Percentiles rank a stretch among this genome's conserved stretches.
Conservation (phyloP, 2,888 invertebrate species). For the Nipponacmea schrenckii region DNA sequence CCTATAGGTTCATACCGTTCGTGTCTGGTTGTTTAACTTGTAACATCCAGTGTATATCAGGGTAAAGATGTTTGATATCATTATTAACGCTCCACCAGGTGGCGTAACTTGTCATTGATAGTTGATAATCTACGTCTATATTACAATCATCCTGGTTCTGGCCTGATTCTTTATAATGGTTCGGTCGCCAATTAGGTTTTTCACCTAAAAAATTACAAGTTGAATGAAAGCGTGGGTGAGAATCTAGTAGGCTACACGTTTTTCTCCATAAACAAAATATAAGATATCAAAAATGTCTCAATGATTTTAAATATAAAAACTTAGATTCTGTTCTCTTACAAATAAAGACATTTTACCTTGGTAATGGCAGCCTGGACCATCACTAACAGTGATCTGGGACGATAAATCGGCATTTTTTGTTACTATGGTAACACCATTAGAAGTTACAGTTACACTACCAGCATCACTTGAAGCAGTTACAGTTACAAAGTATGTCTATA, state of each 20-base stretch:
- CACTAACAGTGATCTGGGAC: slow-evolving; percentile 21
- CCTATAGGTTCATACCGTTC: background rate
- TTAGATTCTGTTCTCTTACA: no score
- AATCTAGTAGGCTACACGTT: no score
- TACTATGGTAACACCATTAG: slow-evolving; percentile 37
- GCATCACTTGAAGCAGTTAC: slow-evolving; percentile 24
- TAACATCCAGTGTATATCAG: slow-evolving; percentile 34
- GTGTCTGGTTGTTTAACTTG: slow-evolving; percentile 29
- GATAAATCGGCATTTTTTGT: slow-evolving; percentile 17
- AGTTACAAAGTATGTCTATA: slow-evolving; percentile 35
- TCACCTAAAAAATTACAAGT: no score
- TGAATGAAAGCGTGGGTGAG: no score
- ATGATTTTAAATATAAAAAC: no score
- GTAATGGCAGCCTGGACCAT: slow-evolving; percentile 28
- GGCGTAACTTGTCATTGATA: slow-evolving; percentile 25
- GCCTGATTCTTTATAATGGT: no score
- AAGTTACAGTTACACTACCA: slow-evolving; percentile 29
- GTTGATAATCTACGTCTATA: slow-evolving; percentile 33
- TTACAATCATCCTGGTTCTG: slow-evolving; percentile 11
- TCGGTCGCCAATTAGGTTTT: no score
- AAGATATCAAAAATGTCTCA: no score
- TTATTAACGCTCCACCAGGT: slow-evolving; percentile 33
- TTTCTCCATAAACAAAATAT: no score
- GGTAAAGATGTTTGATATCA: slow-evolving; percentile 19
- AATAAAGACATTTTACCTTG: background rate